Evolutionary conservation across 2,113 vertebrate species (phyloP), one percentile per base, ranked within the genome.

Genomic region (Dicaeum eximium): DNA sequence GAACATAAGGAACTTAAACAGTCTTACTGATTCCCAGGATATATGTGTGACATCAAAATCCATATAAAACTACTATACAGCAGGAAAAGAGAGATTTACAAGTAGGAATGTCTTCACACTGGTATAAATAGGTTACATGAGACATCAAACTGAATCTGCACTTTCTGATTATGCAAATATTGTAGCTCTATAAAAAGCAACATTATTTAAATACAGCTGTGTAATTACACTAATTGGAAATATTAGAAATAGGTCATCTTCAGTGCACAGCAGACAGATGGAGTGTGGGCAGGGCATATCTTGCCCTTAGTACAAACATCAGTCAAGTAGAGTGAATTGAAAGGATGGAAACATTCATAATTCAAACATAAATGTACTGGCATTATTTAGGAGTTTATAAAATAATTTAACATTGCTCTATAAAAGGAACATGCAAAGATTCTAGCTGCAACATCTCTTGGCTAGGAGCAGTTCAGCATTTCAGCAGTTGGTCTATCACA

Each of bases 381-480:
- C 48, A 82, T 72, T 72, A 82, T 35, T 72, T 35, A 83, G 70
- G 44, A 75, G 13, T 66, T 82, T n/a, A 82, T 47, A 66, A 82
- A 61, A 57, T 8, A 80, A 69, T 51, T 85, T 30, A 80, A 77
- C 38, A 69, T 75, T 38, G 35, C 48, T 92, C 65, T 84, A 44
- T 19, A 16, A 64, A 85, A 64, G 48, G 20, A 47, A 83, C 84
- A 92, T 93, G 73, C 85, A 86, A 64, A 92, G 80, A 74, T 27
- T 40, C 70, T 47, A 88, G 30, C 90, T 85, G 87, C 40, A 91
- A 65, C 40, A 91, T 47, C 33, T 80, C 69, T 74, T 35, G 33
- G 47, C 74, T 92, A 84, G 75, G 75, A 93, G 90, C 85, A 92
- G 24, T 77, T 93, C 61, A 93, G 61, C 17, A 5, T 83, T 92